phyloP scores from a whole-genome alignment of 2,888 invertebrate genomes.

The Arge pagana region DNA sequence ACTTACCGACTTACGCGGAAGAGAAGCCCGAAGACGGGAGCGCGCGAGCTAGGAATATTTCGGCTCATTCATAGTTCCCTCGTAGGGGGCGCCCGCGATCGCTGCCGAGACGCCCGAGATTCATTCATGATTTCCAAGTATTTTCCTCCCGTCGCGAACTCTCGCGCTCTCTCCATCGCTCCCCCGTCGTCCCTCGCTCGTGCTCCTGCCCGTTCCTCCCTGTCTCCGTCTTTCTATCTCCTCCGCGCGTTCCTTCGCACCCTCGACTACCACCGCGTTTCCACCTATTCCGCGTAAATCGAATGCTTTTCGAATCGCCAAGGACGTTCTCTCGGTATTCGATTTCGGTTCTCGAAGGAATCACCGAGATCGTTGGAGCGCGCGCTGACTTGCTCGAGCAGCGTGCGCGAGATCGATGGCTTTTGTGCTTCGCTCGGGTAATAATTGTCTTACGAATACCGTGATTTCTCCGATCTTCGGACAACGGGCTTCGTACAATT shows the following conservation, averaged over 20 bases:
- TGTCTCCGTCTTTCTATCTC: constrained; percentile 19
- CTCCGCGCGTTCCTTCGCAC: constrained; percentile 12
- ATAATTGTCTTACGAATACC: too few species aligned
- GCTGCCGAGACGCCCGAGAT: constrained; percentile 34
- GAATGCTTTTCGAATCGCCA: too few species aligned
- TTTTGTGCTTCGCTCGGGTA: too few species aligned
- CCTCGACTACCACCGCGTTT: too few species aligned
- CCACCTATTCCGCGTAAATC: too few species aligned
- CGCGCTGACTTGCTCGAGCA: not conserved
- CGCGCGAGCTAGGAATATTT: constrained; percentile 35
- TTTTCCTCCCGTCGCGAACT: constrained; percentile 24
- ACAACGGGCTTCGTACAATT: too few species aligned
- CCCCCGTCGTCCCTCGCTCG: constrained; percentile 8
- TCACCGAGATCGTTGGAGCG: not conserved
- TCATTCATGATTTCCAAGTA: constrained; percentile 39
- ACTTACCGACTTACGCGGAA: constrained; percentile 21
- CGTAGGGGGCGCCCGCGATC: constrained; percentile 25
- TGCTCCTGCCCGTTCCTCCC: constrained; percentile 16
- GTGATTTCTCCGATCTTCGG: too few species aligned
- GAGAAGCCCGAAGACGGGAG: constrained; percentile 4
- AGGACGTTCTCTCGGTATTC: too few species aligned
- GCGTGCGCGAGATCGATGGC: too few species aligned
- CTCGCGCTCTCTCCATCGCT: constrained; percentile 1
- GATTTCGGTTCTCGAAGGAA: not conserved
- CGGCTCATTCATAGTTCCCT: constrained; percentile 40